phyloP scores from a whole-genome alignment of 2,113 vertebrate species.

The Rostratula benghalensis region DNA sequence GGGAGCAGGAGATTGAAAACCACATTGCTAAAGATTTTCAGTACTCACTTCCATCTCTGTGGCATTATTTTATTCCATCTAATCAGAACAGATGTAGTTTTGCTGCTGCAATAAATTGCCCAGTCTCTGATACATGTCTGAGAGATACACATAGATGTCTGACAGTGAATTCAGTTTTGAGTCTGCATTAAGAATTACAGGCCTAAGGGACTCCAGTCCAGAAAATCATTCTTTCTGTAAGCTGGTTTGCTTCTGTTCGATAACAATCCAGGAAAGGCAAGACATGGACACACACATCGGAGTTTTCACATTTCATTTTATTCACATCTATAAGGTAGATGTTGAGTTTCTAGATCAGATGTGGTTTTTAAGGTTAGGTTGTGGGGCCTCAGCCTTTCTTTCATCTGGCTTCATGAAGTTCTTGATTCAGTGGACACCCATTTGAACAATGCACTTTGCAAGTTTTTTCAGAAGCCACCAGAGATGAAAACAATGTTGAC shows the following conservation, averaged over 20 bases:
- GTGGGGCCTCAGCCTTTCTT: not conserved
- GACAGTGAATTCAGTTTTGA: not conserved
- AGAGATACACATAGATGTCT: not conserved
- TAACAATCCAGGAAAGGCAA: not conserved
- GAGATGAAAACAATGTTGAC: not conserved
- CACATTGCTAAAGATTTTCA: not conserved
- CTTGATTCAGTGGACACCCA: not conserved
- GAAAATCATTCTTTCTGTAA: not conserved
- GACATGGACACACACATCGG: not conserved
- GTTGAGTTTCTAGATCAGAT: not conserved
- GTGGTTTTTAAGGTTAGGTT: not conserved
- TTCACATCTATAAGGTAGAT: not conserved
- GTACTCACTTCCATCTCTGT: not conserved
- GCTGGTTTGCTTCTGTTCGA: not conserved
- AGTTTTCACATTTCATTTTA: not conserved
- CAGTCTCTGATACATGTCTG: not conserved
- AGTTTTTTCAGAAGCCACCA: not conserved
- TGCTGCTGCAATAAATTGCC: constrained; percentile 23
- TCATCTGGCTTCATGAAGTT: not conserved
- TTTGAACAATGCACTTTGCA: not conserved
- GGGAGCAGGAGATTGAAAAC: not conserved
- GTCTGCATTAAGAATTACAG: not conserved
- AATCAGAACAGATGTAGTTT: constrained; percentile 11
- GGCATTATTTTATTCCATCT: constrained; percentile 10
- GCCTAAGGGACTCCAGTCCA: not conserved